A percentile compares a stretch with the other conserved stretches of the same genome.
These are phyloP conservation scores for Odontothrips loti DNA, from an alignment of 2,888 invertebrate species.

Conservation along the genomic window DNA sequence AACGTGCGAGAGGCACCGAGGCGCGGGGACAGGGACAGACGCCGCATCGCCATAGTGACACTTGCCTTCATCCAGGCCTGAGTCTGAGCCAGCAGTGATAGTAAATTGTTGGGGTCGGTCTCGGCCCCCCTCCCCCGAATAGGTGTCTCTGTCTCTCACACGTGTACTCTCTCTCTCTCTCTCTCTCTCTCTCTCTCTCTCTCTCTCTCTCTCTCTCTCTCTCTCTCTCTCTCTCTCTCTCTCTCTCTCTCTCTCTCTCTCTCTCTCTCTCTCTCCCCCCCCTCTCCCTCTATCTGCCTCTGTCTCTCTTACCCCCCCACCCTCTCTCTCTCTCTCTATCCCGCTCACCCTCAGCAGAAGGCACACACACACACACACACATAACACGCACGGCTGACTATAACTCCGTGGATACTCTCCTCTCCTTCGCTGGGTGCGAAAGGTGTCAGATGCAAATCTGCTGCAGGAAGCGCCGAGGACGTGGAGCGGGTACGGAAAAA, in stretches of 20 bases:
- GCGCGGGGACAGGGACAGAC: not conserved
- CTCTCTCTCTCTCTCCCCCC: too few species aligned
- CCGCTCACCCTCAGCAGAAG: too few species aligned
- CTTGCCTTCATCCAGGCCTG: not conserved
- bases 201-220: too few species aligned
- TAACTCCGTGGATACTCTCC: not conserved
- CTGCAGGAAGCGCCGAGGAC: not conserved
- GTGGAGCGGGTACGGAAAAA: not conserved
- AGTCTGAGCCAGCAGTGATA: conserved; percentile 6
- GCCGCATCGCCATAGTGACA: not conserved
- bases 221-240: too few species aligned
- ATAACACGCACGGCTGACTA: not conserved
- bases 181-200: too few species aligned
- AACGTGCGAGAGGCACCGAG: not conserved
- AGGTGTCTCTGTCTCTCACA: too few species aligned
- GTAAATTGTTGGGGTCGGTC: not conserved
- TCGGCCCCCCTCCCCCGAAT: not conserved
- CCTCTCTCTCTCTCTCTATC: too few species aligned
- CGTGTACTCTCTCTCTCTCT: too few species aligned
- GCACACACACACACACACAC: too few species aligned
- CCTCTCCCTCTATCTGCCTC: too few species aligned
- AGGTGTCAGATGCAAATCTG: conserved; percentile 24
- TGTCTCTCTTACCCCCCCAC: too few species aligned
- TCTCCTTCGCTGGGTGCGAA: conserved; percentile 1
- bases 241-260: too few species aligned